phyloP scores from a whole-genome alignment of 23 tunicate genomes.

The Trididemnum miniatum region DNA sequence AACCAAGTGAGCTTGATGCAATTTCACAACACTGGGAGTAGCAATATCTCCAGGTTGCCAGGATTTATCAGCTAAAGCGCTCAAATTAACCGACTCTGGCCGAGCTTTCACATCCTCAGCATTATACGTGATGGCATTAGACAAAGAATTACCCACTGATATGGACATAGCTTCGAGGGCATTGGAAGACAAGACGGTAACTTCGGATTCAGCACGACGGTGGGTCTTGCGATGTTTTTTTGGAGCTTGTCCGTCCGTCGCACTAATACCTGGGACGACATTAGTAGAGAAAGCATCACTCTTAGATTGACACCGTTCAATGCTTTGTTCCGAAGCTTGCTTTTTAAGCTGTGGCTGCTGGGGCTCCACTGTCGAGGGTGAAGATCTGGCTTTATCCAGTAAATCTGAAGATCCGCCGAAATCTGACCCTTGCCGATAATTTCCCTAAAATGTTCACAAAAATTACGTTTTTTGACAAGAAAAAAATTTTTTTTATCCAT shows the following conservation, averaged over 20 bases:
- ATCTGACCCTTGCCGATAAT: neutral
- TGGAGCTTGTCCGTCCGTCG: neutral
- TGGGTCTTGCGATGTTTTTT: constrained; percentile 17
- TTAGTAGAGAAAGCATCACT: neutral
- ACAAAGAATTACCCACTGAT: neutral
- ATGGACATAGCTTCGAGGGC: constrained; percentile 17
- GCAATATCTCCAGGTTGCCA: neutral
- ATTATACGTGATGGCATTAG: neutral
- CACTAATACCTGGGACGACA: neutral
- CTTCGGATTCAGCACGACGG: constrained; percentile 34
- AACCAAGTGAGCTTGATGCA: neutral
- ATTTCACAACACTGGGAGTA: neutral
- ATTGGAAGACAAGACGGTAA: constrained; percentile 22
- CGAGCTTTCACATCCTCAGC: constrained; percentile 31
- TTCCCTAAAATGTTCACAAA: too few species aligned
- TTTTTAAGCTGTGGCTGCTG: neutral
- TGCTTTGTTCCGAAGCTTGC: neutral
- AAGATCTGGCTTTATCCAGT: neutral
- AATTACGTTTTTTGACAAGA: too few species aligned
- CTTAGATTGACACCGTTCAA: neutral
- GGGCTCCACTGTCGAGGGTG: too few species aligned
- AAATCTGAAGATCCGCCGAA: neutral
- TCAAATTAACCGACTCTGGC: constrained; percentile 37
- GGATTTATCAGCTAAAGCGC: neutral
- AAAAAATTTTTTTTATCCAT: too few species aligned